phyloP scores from a whole-genome alignment of 2,888 invertebrate species.

The Odontothrips loti region DNA sequence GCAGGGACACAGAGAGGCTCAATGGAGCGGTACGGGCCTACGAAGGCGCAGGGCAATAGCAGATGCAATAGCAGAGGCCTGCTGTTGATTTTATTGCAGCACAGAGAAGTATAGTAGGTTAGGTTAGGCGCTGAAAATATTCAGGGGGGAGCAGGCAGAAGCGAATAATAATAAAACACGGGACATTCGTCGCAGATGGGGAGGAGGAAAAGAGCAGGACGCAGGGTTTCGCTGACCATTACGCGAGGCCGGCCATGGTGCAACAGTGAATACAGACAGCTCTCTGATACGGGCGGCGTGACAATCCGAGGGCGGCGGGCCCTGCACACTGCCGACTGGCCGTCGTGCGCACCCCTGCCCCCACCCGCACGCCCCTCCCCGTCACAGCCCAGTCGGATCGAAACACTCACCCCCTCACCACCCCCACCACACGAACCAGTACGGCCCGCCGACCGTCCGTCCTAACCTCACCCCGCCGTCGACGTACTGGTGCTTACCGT shows the following conservation, averaged over 20 bases:
- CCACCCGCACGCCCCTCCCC: not conserved
- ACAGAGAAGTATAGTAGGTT: too few species aligned
- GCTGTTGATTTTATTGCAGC: too few species aligned
- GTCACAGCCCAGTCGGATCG: not conserved
- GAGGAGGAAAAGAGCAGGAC: too few species aligned
- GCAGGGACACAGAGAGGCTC: not conserved
- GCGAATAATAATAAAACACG: too few species aligned
- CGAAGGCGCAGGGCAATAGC: not conserved
- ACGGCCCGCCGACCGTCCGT: not conserved
- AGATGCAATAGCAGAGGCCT: too few species aligned
- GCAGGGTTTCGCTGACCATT: too few species aligned
- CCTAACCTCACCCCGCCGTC: not conserved
- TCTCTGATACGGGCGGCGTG: too few species aligned
- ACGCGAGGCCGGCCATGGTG: too few species aligned
- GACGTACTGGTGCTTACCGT: not conserved
- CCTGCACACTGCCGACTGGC: not conserved
- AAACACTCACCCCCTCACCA: not conserved
- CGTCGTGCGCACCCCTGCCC: not conserved
- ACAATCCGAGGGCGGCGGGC: not conserved
- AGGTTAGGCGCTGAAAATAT: too few species aligned
- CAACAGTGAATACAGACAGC: too few species aligned
- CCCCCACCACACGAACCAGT: not conserved
- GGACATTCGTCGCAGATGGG: too few species aligned
- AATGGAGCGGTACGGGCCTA: not conserved
- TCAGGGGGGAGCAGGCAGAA: too few species aligned